Evolutionary conservation across 2,888 invertebrate species (phyloP), one percentile per base, ranked within the genome.

Genomic region (Maniola hyperantus): DNA sequence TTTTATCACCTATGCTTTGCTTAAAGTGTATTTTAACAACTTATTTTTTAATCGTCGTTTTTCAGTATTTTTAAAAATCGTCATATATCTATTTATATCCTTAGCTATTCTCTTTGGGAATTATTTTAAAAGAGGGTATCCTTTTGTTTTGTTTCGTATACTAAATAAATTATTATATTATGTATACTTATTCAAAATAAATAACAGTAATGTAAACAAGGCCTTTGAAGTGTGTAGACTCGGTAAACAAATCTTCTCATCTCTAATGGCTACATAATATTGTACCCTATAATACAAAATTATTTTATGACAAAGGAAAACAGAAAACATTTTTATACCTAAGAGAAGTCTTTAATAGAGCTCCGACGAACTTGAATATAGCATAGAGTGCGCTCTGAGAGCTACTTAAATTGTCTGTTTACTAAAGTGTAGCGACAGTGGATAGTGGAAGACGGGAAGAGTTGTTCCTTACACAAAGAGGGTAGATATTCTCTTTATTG

Each of bases 401-500:
- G 75, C 68, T 71, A 77, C 73, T 75, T 77, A 79, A 80, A 79
- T 77, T 76, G 82, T 82, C 80, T 80, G 79, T 82, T 83, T 79
- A 75, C 78, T 78, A 81, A 80, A 73, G 77, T 81, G 79, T 83
- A 82, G 83, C 78, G 81, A 83, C 83, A 80, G 77, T 82, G 81
- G 83, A 87, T 87, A 88, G 87, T 86, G 85, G 84, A 87, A 81
- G 83, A 81, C 75, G 75, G 83, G 76, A 82, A 79, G 81, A 88
- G 87, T 89, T 87, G 85, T 89, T 89, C 87, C 88, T 90, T 86
- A 81, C 88, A 89, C 88, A 90, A 89, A 90, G 91, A 88, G 88
- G 85, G 86, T 87, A 87, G 85, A 88, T n/a, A n/a, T n/a, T 88
- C 86, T 89, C 90, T 91, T 90, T 91, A 90, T 91, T 87, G 88